phyloP scores from a whole-genome alignment of 1,140 invertebrate genomes.

The Leptinotarsa texana region DNA sequence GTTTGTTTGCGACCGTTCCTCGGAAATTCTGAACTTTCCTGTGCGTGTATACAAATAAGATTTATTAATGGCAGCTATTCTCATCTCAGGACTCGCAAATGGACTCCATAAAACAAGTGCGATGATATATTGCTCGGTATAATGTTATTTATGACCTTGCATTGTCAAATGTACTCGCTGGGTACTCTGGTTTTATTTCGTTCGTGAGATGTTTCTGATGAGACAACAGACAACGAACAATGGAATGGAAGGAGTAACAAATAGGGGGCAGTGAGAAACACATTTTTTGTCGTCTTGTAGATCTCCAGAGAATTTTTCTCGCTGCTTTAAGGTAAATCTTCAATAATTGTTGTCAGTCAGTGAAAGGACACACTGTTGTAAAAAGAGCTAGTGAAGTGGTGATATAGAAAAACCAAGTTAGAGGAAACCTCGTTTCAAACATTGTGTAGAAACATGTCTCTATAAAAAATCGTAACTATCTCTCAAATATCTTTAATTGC shows the following conservation, averaged over 20 bases:
- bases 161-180: slow-evolving; percentile 14
- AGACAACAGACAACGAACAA: not conserved
- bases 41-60: slow-evolving; percentile 25
- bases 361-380: too few species aligned
- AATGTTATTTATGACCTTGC: slow-evolving; percentile 21
- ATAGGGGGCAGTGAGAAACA: not conserved
- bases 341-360: too few species aligned
- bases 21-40: slow-evolving; percentile 14
- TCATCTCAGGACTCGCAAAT: slow-evolving; percentile 24
- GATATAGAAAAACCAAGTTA: too few species aligned
- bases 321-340: too few species aligned
- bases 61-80: slow-evolving; percentile 21
- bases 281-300: too few species aligned
- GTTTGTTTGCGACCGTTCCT: not conserved
- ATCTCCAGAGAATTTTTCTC: too few species aligned
- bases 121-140: slow-evolving; percentile 9
- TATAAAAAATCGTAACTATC: too few species aligned
- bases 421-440: too few species aligned
- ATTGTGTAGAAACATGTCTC: too few species aligned
- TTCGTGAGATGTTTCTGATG: slow-evolving; percentile 5
- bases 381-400: too few species aligned
- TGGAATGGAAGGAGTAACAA: not conserved
- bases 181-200: slow-evolving; percentile 4
- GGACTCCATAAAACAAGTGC: slow-evolving; percentile 23
- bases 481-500: too few species aligned